phyloP scores from a whole-genome alignment of 1,140 invertebrate species.

The Papilio polytes region DNA sequence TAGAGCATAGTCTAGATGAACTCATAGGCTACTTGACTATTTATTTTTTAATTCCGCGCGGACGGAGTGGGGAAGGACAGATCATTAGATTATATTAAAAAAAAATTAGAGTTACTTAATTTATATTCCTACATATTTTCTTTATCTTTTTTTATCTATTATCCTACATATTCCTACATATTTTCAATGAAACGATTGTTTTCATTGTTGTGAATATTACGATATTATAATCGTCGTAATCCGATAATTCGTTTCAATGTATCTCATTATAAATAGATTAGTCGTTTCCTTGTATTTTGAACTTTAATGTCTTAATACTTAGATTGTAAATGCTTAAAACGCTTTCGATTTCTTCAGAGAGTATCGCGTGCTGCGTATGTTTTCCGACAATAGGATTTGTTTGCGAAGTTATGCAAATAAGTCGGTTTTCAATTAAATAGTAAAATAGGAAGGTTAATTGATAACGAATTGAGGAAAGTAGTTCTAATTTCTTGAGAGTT shows the following conservation, averaged over 20 bases:
- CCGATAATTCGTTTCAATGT: background rate
- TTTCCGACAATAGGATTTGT: background rate
- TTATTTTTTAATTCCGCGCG: too few relatives aligned
- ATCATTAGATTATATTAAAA: too few relatives aligned
- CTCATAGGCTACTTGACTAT: too few relatives aligned
- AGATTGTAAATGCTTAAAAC: background rate
- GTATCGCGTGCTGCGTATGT: background rate
- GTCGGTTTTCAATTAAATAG: background rate
- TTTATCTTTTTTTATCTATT: too few relatives aligned
- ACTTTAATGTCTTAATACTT: background rate
- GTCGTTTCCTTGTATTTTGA: background rate
- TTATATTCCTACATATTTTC: too few relatives aligned
- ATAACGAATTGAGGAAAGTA: too few relatives aligned
- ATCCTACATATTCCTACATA: too few relatives aligned
- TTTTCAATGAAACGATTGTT: background rate
- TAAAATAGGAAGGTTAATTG: background rate
- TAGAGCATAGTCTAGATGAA: too few relatives aligned
- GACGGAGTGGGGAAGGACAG: too few relatives aligned
- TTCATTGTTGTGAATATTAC: background rate
- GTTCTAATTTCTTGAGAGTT: too few relatives aligned
- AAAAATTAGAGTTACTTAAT: too few relatives aligned
- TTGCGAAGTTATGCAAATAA: background rate
- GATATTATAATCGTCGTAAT: background rate
- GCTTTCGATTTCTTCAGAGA: conserved; percentile 8
- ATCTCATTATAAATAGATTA: conserved; percentile 9